Conservation (phyloP, 1,140 invertebrate species). For the Dysdera silvatica region DNA sequence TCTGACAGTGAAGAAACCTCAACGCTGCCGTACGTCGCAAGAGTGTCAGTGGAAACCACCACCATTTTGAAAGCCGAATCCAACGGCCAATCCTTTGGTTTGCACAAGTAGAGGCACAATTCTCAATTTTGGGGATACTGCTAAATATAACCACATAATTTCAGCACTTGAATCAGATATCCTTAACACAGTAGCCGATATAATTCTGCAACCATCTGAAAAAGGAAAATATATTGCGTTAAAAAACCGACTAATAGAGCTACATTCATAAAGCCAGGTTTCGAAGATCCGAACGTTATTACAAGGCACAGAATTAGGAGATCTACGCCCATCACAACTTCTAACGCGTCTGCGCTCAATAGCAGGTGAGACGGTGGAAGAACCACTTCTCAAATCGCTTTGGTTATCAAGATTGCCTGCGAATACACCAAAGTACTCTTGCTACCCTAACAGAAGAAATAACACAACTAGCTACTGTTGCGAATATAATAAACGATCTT, state of each 20-base stretch:
- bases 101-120: slow-evolving; percentile 1
- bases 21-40: too few relatives aligned
- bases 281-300: neutral
- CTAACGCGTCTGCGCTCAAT: neutral
- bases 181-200: neutral
- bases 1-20: too few relatives aligned
- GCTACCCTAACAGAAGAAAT: too few relatives aligned
- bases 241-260: neutral
- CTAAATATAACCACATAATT: neutral
- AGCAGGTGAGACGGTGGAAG: neutral
- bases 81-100: too few relatives aligned
- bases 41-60: too few relatives aligned
- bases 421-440: too few relatives aligned
- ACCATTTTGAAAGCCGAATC: too few relatives aligned
- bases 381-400: slow-evolving; percentile 7
- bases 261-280: neutral
- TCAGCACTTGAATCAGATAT: neutral
- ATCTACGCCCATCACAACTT: slow-evolving; percentile 1
- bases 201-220: neutral
- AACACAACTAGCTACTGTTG: too few relatives aligned
- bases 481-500: too few relatives aligned
- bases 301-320: neutral
- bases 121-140: neutral
- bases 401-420: neutral
- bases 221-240: too few relatives aligned